phyloP scores from a whole-genome alignment of 2,888 invertebrate genomes.

The Suillia variegata region DNA sequence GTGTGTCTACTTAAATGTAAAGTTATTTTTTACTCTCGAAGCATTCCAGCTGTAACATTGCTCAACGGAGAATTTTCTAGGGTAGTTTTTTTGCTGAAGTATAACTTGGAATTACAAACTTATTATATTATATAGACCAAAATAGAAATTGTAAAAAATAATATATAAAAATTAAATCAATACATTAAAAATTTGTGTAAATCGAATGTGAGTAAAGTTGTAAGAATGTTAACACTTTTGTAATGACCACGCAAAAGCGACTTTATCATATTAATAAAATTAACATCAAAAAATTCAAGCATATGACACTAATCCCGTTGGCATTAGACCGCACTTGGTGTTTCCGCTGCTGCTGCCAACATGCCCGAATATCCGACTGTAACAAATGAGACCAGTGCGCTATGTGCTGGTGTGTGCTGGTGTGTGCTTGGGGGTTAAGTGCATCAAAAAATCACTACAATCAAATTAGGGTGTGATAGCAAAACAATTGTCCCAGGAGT shows the following conservation, averaged over 20 bases:
- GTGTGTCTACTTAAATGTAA: too few relatives aligned
- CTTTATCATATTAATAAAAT: constrained; percentile 45
- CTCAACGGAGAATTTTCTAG: too few relatives aligned
- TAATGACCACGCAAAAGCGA: constrained; percentile 22
- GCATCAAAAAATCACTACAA: constrained; percentile 60
- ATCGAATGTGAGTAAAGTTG: constrained; percentile 7
- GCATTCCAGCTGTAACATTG: too few relatives aligned
- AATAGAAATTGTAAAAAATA: too few relatives aligned
- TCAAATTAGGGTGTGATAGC: constrained; percentile 62
- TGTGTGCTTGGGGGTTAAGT: constrained; percentile 53
- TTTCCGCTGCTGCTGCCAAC: constrained; percentile 33
- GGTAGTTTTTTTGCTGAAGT: too few relatives aligned
- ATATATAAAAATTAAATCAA: too few relatives aligned
- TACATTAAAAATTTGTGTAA: too few relatives aligned
- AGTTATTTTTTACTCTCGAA: too few relatives aligned
- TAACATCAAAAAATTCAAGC: constrained; percentile 56
- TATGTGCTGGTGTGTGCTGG: too few relatives aligned
- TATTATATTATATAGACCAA: too few relatives aligned
- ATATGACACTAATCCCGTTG: constrained; percentile 56
- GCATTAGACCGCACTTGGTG: constrained; percentile 52
- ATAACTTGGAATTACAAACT: too few relatives aligned
- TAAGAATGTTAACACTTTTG: constrained; percentile 41
- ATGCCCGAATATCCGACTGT: constrained; percentile 47
- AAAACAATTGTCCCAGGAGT: constrained; percentile 60
- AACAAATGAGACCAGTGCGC: constrained; percentile 44